Evolutionary conservation across 2,797 vertebrate species (phyloP).

Genomic region (Nannoperca obscura): DNA sequence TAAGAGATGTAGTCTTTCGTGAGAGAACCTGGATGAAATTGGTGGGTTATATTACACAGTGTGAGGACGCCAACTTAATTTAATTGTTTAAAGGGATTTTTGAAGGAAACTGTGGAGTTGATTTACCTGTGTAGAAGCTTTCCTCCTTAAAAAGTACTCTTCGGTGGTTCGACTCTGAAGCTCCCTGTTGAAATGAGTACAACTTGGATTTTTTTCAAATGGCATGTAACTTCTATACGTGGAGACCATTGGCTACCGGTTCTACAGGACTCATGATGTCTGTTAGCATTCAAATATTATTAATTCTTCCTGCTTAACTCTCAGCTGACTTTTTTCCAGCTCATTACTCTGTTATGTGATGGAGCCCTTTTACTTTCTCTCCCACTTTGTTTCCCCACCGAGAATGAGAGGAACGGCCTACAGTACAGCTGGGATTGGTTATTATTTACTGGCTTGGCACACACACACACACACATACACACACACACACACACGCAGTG

Average conservation of each 20-base stretch:
- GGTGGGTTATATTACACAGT: background rate
- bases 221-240: slow-evolving; percentile 12
- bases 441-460: slow-evolving; percentile 86
- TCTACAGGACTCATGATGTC: slow-evolving; percentile 25
- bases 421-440: slow-evolving; percentile 86
- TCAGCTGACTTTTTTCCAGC: slow-evolving; percentile 57
- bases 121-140: slow-evolving; percentile 9
- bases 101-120: slow-evolving; percentile 1
- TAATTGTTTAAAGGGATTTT: slow-evolving; percentile 15
- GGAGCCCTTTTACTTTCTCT: slow-evolving; percentile 55
- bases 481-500: slow-evolving; percentile 61
- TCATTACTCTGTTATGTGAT: slow-evolving; percentile 65
- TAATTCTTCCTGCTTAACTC: slow-evolving; percentile 52
- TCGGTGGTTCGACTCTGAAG: slow-evolving; percentile 16
- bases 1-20: no score
- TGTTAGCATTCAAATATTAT: slow-evolving; percentile 45
- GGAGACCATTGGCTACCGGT: slow-evolving; percentile 8
- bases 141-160: background rate
- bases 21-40: slow-evolving; percentile 10
- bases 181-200: slow-evolving; percentile 3
- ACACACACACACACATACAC: slow-evolving; percentile 45
- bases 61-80: slow-evolving; percentile 1
- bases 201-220: slow-evolving; percentile 28
- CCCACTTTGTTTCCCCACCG: slow-evolving; percentile 53
- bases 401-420: slow-evolving; percentile 67